Conservation (phyloP, 2,113 vertebrate genomes). For the Odocoileus virginianus region DNA sequence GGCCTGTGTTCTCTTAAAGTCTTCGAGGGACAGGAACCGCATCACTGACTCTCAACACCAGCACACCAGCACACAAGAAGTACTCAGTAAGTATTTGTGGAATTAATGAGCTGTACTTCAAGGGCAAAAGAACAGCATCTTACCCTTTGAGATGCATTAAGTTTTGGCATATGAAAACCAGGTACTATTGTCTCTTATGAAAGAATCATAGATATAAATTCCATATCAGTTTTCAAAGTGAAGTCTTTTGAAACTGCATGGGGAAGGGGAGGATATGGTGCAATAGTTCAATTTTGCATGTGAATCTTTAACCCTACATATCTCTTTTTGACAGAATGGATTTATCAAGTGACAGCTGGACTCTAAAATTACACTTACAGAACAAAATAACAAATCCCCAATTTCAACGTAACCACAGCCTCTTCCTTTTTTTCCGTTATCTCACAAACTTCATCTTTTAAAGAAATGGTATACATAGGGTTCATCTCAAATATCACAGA, state of each 20-base stretch:
- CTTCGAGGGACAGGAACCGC: not conserved
- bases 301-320: not conserved
- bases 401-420: not conserved
- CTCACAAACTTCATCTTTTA: constrained; percentile 9
- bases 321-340: constrained; percentile 14
- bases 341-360: not conserved
- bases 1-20: not conserved
- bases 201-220: not conserved
- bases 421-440: constrained; percentile 26
- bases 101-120: not conserved
- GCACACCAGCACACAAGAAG: not conserved
- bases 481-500: constrained; percentile 32
- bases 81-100: not conserved
- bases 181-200: not conserved
- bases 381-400: constrained; percentile 10
- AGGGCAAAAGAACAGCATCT: not conserved
- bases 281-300: not conserved
- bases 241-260: not conserved
- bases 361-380: constrained; percentile 12
- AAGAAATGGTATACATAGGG: not conserved
- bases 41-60: not conserved
- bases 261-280: not conserved
- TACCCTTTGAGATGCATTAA: not conserved
- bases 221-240: not conserved
- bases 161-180: not conserved